A percentile compares a stretch with the other conserved stretches of the same genome.
Conservation (phyloP, 2,113 vertebrate genomes). For the Montifringilla adamsi region DNA sequence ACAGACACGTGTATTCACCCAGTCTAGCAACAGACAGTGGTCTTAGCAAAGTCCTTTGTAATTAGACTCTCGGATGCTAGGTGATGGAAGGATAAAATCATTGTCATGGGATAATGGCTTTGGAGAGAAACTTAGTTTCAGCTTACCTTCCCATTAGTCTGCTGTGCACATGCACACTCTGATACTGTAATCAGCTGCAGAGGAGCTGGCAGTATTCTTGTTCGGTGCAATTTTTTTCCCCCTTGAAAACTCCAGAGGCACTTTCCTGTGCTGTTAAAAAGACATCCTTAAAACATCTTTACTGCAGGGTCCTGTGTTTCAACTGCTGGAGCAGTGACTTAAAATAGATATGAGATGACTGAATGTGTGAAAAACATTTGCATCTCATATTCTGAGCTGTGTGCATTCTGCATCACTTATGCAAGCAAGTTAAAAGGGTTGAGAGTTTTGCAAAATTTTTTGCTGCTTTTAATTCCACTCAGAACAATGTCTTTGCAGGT, state of each 20-base stretch:
- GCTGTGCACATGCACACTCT: not conserved
- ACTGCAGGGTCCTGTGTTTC: not conserved
- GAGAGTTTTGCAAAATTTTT: not conserved
- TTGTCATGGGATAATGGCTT: not conserved
- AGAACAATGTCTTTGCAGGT: not conserved
- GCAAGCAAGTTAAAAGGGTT: not conserved
- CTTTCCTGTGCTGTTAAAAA: not conserved
- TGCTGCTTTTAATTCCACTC: not conserved
- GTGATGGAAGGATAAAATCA: not conserved
- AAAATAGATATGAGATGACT: slow-evolving; percentile 22
- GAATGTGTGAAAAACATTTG: slow-evolving; percentile 41
- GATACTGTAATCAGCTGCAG: not conserved
- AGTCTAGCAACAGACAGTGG: not conserved
- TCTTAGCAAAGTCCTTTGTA: not conserved
- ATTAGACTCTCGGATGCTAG: not conserved
- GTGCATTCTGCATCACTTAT: not conserved
- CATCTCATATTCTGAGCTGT: slow-evolving; percentile 1
- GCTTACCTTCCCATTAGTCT: not conserved
- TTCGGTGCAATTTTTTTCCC: not conserved
- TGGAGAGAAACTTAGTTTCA: not conserved
- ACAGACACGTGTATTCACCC: not conserved
- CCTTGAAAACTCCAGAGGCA: not conserved
- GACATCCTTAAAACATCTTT: not conserved
- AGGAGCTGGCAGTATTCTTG: not conserved
- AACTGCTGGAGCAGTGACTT: not conserved